Percentiles rank a stretch among this genome's conserved stretches.
These are phyloP conservation scores for Bostrychus sinensis DNA, from an alignment of 2,113 vertebrate genomes.

Conservation along the genomic window DNA sequence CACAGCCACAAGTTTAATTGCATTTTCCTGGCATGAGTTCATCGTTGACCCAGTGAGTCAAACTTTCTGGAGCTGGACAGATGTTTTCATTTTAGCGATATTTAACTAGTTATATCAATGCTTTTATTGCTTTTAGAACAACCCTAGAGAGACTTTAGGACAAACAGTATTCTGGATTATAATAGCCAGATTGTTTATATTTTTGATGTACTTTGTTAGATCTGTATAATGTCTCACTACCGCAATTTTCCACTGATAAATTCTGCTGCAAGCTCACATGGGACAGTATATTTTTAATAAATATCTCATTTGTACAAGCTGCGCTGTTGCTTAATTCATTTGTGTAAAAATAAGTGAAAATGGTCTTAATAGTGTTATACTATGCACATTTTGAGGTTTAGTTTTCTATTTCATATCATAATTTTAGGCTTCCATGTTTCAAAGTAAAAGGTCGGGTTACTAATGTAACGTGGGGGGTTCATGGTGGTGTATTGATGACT, in stretches of 20 bases:
- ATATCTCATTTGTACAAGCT: not conserved
- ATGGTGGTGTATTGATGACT: too few species aligned
- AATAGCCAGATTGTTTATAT: not conserved
- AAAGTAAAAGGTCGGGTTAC: too few species aligned
- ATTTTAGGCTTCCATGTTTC: too few species aligned
- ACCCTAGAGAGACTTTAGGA: not conserved
- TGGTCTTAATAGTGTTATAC: too few species aligned
- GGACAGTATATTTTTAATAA: not conserved
- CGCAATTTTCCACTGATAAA: not conserved
- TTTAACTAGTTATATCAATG: not conserved
- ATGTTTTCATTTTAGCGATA: slow-evolving; percentile 5
- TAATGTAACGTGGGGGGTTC: too few species aligned
- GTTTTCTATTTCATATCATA: too few species aligned
- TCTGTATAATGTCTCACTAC: too few species aligned
- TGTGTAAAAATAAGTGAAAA: too few species aligned
- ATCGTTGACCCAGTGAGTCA: slow-evolving; percentile 5
- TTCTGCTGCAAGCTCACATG: not conserved
- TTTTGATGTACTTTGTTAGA: not conserved
- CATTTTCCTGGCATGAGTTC: slow-evolving; percentile 24
- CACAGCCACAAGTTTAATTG: slow-evolving; percentile 16
- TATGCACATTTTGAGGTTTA: too few species aligned
- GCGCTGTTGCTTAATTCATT: not conserved
- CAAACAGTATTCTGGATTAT: not conserved
- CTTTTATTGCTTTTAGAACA: not conserved
- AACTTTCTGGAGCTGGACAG: slow-evolving; percentile 6